Evolutionary conservation across 2,888 invertebrate species (phyloP).

Genomic region (Gnatocerus cornutus): DNA sequence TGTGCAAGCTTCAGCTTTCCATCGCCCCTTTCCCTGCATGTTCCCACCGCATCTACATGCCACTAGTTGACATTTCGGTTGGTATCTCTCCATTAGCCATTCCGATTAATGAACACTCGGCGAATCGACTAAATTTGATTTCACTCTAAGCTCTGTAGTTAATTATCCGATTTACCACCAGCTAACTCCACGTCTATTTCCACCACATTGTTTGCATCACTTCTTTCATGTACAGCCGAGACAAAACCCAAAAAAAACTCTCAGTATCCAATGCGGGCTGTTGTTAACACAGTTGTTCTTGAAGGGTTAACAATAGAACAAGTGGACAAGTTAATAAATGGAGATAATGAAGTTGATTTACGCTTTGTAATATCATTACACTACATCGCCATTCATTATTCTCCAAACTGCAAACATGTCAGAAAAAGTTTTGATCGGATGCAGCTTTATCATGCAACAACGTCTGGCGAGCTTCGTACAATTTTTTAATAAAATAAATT

Average conservation of each 20-base stretch:
- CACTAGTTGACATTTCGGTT: slow-evolving; percentile 1
- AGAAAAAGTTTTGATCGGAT: no score
- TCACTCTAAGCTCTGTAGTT: not conserved
- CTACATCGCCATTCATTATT: not conserved
- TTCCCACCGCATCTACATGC: not conserved
- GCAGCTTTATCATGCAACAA: no score
- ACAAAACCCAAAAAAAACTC: no score
- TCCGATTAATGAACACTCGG: slow-evolving; percentile 8
- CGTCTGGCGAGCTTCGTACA: no score
- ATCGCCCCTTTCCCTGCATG: not conserved
- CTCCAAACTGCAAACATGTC: not conserved
- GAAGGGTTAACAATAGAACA: slow-evolving; percentile 13
- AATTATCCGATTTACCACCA: slow-evolving; percentile 4
- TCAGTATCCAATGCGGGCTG: no score
- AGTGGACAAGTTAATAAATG: slow-evolving; percentile 9
- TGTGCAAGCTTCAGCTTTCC: no score
- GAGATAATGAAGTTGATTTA: slow-evolving; percentile 12
- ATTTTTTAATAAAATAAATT: slow-evolving; percentile 5
- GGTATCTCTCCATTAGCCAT: not conserved
- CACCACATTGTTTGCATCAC: no score
- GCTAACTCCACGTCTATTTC: no score
- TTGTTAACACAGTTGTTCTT: not conserved
- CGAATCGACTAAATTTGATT: not conserved
- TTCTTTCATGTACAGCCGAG: no score
- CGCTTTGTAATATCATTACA: not conserved